These are phyloP conservation scores for Lepidothrix coronata DNA, from an alignment of 2,113 vertebrate species.

Conservation along the genomic window DNA sequence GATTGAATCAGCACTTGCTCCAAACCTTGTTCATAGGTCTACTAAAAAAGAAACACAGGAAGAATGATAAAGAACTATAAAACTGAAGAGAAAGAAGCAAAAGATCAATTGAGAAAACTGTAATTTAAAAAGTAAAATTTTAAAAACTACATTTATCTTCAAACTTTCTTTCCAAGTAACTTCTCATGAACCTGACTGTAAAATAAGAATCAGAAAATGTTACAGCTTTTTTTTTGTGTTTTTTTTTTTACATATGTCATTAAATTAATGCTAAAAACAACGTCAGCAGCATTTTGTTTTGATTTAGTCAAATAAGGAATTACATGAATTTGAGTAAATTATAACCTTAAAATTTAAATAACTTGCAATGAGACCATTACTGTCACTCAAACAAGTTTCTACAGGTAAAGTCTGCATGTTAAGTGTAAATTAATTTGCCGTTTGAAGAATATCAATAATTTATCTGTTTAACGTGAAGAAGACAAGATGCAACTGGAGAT, in stretches of 20 bases:
- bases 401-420: constrained; percentile 62
- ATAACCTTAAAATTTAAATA: constrained; percentile 69
- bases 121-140: background rate
- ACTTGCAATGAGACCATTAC: constrained; percentile 70
- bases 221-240: background rate
- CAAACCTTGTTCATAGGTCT: background rate
- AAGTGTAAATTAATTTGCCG: constrained; percentile 62
- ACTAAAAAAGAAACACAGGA: background rate
- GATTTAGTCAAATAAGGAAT: constrained; percentile 59
- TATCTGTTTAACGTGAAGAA: constrained; percentile 48
- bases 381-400: constrained; percentile 69
- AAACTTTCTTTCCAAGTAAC: background rate
- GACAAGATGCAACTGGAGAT: constrained; percentile 12
- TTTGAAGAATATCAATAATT: constrained; percentile 69
- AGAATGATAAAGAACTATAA: background rate
- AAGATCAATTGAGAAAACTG: background rate
- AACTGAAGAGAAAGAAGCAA: background rate
- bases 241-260: background rate
- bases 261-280: constrained; percentile 60
- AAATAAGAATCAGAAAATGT: background rate
- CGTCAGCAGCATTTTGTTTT: constrained; percentile 61
- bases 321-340: constrained; percentile 65
- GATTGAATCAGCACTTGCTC: background rate
- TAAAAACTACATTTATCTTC: background rate
- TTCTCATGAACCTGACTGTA: background rate